Base-by-base conservation (phyloP, 2,113 vertebrate genomes). In the Peromyscus californicus region DNA sequence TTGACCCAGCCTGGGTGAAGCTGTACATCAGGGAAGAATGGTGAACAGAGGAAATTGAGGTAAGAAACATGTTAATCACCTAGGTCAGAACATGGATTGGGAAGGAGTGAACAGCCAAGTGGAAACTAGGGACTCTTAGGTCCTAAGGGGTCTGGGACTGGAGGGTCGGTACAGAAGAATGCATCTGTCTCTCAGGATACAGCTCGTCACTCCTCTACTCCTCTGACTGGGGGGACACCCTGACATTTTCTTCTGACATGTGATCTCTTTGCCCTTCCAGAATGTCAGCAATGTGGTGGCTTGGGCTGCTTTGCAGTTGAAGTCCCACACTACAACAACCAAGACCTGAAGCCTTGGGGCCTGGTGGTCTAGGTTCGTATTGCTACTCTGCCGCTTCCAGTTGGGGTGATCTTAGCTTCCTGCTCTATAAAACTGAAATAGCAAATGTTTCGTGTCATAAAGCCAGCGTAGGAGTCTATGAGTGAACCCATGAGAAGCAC, bases 1-100 rank as follows among this genome's bases (percentile, higher is more conserved):
- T 45, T 33, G 42, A 83, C 75, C 82, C 15, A 17, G 36, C 22
- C 24, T 70, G n/a, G 59, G 48, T 3, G 2, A 13, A 95, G 42
- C 3, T 0, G 0, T 10, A 29, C 45, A 5, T n/a, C 19, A 3
- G 36, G 26, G 16, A n/a, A 45, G 11, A 19, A 12, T 9, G 12
- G 7, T 57, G 26, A 22, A 24, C 17, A 24, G 48, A 59, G 15
- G 26, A 79, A 89, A 31, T 17, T 45, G 19, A 22, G 13, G 15
- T 15, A 12, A 84, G 63, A 96, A 95, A 59, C 24, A 87, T 57
- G 65, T 42, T 91, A 8, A 19, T 75, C 72, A 75, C 39, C 26
- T 16, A 90, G 36, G 19, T 86, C n/a, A 51, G n/a, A 5, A 83
- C 90, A 59, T 6, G 19, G 75, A 59, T 69, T 45, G 10, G 33